phyloP scores from a whole-genome alignment of 2,797 vertebrate species.

The Typhlichthys subterraneus region DNA sequence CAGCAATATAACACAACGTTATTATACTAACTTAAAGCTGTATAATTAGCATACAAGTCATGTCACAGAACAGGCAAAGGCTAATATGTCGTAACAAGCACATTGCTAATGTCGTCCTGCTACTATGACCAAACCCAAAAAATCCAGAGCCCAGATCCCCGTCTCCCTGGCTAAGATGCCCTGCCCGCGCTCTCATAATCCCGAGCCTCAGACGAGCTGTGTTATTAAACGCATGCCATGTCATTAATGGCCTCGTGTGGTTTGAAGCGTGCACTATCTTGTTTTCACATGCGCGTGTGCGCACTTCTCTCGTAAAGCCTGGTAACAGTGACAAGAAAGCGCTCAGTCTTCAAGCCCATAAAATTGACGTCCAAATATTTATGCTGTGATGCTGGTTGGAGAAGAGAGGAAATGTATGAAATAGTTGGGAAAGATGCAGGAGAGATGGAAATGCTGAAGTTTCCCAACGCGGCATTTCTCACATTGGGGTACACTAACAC shows the following conservation, averaged over 20 bases:
- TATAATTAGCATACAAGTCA: no score
- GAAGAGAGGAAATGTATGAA: neutral
- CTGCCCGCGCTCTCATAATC: conserved; percentile 4
- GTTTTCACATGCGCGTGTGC: conserved; percentile 30
- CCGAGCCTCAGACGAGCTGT: conserved; percentile 14
- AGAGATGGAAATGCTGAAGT: neutral
- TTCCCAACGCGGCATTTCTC: neutral
- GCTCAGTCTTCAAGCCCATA: conserved; percentile 23
- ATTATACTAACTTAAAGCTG: no score
- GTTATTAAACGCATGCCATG: conserved; percentile 39
- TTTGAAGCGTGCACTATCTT: conserved; percentile 30
- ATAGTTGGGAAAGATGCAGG: conserved; percentile 1
- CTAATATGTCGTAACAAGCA: no score
- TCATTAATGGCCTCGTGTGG: conserved; percentile 31
- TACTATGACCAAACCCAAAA: no score
- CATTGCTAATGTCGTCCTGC: no score
- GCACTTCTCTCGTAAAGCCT: conserved; percentile 27
- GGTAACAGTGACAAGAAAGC: conserved; percentile 20
- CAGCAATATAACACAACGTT: no score
- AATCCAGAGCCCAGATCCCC: neutral
- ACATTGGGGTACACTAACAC: neutral
- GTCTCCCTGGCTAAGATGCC: neutral
- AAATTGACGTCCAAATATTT: conserved; percentile 34
- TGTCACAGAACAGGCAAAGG: no score
- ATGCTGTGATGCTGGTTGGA: conserved; percentile 1